These are phyloP conservation scores for Bostrychus sinensis DNA, from an alignment of 2,113 vertebrate species.

Conservation along the genomic window DNA sequence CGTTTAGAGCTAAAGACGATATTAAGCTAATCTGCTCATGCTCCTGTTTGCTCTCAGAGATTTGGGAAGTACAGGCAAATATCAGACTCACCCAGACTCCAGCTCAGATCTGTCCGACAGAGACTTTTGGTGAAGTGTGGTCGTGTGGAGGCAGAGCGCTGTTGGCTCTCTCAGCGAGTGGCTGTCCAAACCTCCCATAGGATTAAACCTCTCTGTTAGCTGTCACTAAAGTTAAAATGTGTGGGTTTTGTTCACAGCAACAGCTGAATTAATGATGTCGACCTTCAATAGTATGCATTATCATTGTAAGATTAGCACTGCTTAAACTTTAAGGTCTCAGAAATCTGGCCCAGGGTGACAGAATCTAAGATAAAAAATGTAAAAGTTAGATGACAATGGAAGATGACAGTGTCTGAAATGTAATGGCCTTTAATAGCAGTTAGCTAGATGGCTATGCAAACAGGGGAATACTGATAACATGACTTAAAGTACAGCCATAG, in stretches of 20 bases:
- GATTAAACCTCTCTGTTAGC: too few relatives aligned
- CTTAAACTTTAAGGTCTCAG: too few relatives aligned
- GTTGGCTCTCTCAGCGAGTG: conserved; percentile 67
- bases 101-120: conserved; percentile 42
- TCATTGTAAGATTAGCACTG: too few relatives aligned
- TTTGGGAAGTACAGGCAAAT: conserved; percentile 71
- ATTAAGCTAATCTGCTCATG: conserved; percentile 72
- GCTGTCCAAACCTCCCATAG: conserved; percentile 44
- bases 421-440: too few relatives aligned
- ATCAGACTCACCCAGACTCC: conserved; percentile 51
- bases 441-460: too few relatives aligned
- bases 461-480: too few relatives aligned
- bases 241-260: conserved; percentile 52
- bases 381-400: too few relatives aligned
- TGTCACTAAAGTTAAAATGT: conserved; percentile 54
- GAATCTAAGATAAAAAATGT: too few relatives aligned
- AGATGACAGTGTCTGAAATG: too few relatives aligned
- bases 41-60: conserved; percentile 70
- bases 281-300: too few relatives aligned
- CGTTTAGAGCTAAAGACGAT: conserved; percentile 63
- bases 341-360: too few relatives aligned
- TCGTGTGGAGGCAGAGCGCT: conserved; percentile 22
- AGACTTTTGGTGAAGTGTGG: conserved; percentile 52
- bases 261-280: conserved; percentile 47
- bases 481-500: too few relatives aligned